Percentiles rank a stretch among this genome's conserved stretches.
These are phyloP conservation scores for Synergus laeviventris DNA, from an alignment of 2,888 invertebrate species.

Conservation along the genomic window DNA sequence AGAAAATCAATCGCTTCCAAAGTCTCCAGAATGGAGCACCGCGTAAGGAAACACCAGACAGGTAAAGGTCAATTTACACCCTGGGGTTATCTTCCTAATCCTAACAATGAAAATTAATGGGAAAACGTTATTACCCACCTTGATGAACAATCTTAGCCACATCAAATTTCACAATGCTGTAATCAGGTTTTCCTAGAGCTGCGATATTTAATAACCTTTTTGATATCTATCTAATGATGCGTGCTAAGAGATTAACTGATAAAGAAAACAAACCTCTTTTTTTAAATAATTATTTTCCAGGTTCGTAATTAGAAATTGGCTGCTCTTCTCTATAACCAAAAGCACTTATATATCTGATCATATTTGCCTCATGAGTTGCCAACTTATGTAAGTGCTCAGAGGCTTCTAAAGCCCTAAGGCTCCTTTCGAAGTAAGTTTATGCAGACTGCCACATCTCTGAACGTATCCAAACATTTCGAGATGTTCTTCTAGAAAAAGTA, in stretches of 20 bases:
- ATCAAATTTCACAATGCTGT: not conserved
- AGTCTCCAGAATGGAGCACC: constrained; percentile 22
- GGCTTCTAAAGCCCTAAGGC: constrained; percentile 17
- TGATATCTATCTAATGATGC: too few species aligned
- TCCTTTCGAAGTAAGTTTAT: not conserved
- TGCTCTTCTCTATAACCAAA: not conserved
- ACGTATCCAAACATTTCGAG: not conserved
- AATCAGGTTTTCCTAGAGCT: not conserved
- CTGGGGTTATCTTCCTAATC: not conserved
- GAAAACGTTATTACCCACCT: not conserved
- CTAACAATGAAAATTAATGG: not conserved
- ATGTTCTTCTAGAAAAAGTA: not conserved
- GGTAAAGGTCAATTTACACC: constrained; percentile 1
- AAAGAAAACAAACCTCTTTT: too few species aligned
- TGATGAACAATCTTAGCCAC: not conserved
- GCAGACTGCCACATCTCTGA: constrained; percentile 3
- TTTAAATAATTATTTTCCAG: not conserved
- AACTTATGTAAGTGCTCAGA: constrained; percentile 13
- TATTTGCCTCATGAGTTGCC: constrained; percentile 23
- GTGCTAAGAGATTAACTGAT: too few species aligned
- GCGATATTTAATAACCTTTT: too few species aligned
- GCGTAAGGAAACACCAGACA: not conserved
- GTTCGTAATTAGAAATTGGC: not conserved
- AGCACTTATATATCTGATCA: constrained; percentile 13
- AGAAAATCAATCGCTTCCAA: constrained; percentile 47